Percentiles rank a stretch among this genome's conserved stretches.
phyloP scores from a whole-genome alignment of 2,888 invertebrate species.

The Gnatocerus cornutus region DNA sequence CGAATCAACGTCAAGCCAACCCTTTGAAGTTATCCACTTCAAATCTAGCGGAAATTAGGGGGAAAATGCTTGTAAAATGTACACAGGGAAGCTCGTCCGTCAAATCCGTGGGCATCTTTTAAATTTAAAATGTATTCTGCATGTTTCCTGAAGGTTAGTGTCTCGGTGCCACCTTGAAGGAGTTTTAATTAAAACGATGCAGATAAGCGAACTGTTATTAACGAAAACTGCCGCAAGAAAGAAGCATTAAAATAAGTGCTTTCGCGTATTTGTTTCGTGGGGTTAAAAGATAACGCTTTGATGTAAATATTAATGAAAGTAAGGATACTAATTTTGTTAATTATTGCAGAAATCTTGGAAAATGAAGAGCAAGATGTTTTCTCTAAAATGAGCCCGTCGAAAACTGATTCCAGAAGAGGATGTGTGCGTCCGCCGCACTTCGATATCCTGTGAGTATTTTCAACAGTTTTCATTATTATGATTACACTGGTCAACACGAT shows the following conservation, averaged over 20 bases:
- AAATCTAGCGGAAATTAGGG: constrained; percentile 28
- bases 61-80: constrained; percentile 17
- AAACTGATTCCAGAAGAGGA: constrained; percentile 63
- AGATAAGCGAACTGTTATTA: constrained; percentile 16
- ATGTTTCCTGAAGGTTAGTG: background rate
- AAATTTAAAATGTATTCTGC: background rate
- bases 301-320: no score
- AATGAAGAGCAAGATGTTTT: constrained; percentile 57
- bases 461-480: background rate
- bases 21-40: constrained; percentile 22
- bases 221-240: background rate
- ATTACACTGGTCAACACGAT: no score
- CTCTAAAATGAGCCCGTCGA: constrained; percentile 64
- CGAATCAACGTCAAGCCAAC: constrained; percentile 2
- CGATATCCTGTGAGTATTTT: constrained; percentile 67
- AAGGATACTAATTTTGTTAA: background rate
- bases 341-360: constrained; percentile 43
- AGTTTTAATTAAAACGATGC: constrained; percentile 39
- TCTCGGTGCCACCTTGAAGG: no score
- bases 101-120: background rate
- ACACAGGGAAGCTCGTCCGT: background rate
- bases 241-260: constrained; percentile 12
- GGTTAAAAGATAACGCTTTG: background rate
- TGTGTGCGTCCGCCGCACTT: constrained; percentile 67
- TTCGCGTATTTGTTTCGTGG: constrained; percentile 15